Evolutionary conservation across 2,113 vertebrate species (phyloP), one percentile per base, ranked within the genome.

Genomic region (Microtus oregoni): DNA sequence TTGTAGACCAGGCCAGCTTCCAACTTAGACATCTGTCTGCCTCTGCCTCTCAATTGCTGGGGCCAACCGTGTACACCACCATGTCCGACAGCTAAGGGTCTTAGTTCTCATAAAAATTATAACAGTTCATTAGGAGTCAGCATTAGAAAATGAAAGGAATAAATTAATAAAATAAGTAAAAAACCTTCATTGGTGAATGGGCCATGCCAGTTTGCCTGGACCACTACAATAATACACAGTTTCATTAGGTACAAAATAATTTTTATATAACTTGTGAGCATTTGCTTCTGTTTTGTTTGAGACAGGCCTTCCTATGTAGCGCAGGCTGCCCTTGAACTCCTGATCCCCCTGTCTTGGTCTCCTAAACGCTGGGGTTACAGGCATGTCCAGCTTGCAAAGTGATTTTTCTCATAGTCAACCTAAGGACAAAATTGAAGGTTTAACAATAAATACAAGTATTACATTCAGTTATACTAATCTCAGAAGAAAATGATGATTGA

Each of bases 141-240:
- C 28, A 26, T 77, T 90, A 93, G 38, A 83, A 67, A 72, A 97
- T 15, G 38, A 72, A 91, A 88, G 52, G 5, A 90, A 73, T 26
- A 86, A 86, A 13, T 68, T 44, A 88, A 92, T 89, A 96, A 94
- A 96, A 92, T 91, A 92, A 83, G 28, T 47, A 79, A 41, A 89
- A 93, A 91, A 88, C 15, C 6, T 24, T 82, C 52, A 61, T 38
- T 38, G 35, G 20, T 82, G 52, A n/a, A 5, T 55, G 50, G 10
- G 10, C 32, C 50, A 58, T 61, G 35, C 52, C 79, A 58, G 4
- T 61, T 35, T 11, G 52, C 35, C 4, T 67, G 52, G 28, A 72
- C 78, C 81, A 94, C n/a, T 61, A 76, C 47, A 94, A 68, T 26
- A 83, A 32, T n/a, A 72, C 10, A 32, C 26, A 82, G 26, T 73